Evolutionary conservation across 2,888 invertebrate genomes (phyloP).

Genomic region (Aphodius sticticus): DNA sequence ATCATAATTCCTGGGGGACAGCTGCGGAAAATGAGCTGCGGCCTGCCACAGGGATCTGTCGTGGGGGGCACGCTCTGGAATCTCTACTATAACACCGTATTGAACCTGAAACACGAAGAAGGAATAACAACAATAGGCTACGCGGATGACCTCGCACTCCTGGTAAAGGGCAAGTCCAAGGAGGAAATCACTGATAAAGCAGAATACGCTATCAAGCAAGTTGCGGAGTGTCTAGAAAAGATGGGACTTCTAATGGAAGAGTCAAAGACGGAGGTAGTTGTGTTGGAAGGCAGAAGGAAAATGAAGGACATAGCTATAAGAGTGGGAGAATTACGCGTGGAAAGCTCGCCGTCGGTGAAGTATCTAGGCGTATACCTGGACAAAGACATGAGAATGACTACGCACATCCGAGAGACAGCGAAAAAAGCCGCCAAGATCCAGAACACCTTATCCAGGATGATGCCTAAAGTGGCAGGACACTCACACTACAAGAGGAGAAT

Average conservation of each 20-base stretch:
- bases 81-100: neutral
- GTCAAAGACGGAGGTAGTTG: constrained; percentile 1
- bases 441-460: neutral
- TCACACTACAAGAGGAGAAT: too few relatives aligned
- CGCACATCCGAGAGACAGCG: neutral
- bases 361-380: constrained; percentile 5
- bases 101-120: constrained; percentile 9
- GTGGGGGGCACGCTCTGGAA: constrained; percentile 6
- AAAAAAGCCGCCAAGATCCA: constrained; percentile 1
- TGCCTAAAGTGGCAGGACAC: too few relatives aligned
- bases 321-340: neutral
- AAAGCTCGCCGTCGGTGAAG: neutral
- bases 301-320: neutral
- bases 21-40: neutral
- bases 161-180: too few relatives aligned
- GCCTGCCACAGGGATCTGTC: neutral
- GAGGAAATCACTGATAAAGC: too few relatives aligned
- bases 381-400: neutral
- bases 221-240: too few relatives aligned
- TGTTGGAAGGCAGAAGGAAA: constrained; percentile 10
- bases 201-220: too few relatives aligned
- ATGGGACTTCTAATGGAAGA: neutral
- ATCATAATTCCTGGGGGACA: neutral
- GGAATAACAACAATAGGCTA: neutral
- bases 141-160: too few relatives aligned